These are phyloP conservation scores for Formica aserva DNA, from an alignment of 2,888 invertebrate genomes.

Conservation along the genomic window DNA sequence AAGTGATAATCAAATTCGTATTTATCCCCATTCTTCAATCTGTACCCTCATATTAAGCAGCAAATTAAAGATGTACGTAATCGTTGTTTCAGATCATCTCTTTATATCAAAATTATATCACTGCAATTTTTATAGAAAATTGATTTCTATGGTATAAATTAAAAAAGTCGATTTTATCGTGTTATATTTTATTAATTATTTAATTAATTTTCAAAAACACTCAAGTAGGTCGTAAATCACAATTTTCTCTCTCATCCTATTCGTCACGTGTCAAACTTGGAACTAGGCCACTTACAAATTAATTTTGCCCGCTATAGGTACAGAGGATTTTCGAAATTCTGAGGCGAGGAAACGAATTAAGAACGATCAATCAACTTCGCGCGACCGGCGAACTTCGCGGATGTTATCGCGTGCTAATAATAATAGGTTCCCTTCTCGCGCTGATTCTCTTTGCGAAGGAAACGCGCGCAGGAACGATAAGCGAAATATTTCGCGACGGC, in stretches of 20 bases:
- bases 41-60: neutral
- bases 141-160: neutral
- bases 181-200: neutral
- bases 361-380: constrained; percentile 38
- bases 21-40: neutral
- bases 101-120: neutral
- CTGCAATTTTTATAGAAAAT: neutral
- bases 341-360: neutral
- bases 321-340: neutral
- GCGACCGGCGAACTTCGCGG: neutral
- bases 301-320: neutral
- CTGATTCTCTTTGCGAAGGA: neutral
- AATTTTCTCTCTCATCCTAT: neutral
- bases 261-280: neutral
- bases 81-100: neutral
- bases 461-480: constrained; percentile 53
- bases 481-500: constrained; percentile 61
- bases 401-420: constrained; percentile 23
- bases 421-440: constrained; percentile 30
- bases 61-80: neutral
- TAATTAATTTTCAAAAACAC: neutral
- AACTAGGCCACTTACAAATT: constrained; percentile 14
- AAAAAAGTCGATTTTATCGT: neutral
- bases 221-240: neutral
- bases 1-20: neutral